Evolutionary conservation across 1,140 invertebrate genomes (phyloP).

Genomic region (Zeugodacus cucurbitae): DNA sequence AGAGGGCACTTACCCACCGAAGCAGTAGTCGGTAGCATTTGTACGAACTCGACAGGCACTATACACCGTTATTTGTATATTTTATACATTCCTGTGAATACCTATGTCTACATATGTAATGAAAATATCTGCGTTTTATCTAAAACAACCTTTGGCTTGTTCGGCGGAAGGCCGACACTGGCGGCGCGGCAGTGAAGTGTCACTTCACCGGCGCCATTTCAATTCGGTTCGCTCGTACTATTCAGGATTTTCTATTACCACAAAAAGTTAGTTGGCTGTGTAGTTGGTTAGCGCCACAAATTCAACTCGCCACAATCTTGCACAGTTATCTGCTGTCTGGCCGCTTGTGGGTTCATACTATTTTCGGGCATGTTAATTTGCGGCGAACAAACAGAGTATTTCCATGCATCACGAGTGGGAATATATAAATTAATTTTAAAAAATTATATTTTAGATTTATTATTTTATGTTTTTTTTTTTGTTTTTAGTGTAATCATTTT

Average conservation of each 20-base stretch:
- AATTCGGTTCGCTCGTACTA: slow-evolving; percentile 8
- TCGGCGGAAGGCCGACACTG: too few species aligned
- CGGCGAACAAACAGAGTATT: neutral
- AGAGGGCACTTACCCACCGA: neutral
- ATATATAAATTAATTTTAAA: neutral
- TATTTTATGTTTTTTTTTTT: neutral
- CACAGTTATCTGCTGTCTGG: neutral
- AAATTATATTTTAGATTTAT: neutral
- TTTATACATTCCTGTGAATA: neutral
- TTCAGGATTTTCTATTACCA: neutral
- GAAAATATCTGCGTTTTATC: neutral
- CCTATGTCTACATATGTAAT: neutral
- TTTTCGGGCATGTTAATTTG: neutral
- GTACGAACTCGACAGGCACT: neutral
- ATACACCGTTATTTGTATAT: neutral
- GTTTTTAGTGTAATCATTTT: neutral
- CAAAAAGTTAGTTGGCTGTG: neutral
- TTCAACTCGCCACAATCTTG: neutral
- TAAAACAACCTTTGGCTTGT: neutral
- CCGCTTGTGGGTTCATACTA: neutral
- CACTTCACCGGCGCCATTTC: slow-evolving; percentile 9
- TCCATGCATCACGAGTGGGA: neutral
- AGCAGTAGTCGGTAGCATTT: neutral
- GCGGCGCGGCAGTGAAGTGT: neutral
- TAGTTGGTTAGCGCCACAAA: neutral